These are phyloP conservation scores for Iphiclides podalirius DNA, from an alignment of 2,888 invertebrate genomes.

Conservation along the genomic window DNA sequence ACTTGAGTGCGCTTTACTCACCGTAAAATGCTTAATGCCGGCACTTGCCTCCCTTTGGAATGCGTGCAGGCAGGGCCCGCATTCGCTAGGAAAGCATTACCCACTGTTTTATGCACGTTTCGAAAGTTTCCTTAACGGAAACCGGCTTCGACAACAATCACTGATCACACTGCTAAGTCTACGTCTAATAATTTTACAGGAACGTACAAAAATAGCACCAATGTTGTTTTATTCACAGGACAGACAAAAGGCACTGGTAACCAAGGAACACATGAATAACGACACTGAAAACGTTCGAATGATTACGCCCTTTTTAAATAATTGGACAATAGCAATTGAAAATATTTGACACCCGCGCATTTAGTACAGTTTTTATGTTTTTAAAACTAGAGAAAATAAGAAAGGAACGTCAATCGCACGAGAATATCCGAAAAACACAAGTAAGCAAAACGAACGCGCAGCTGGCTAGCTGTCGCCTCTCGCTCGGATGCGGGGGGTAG, in stretches of 20 bases:
- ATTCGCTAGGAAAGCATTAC: constrained; percentile 76
- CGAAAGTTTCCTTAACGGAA: constrained; percentile 76
- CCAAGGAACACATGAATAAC: constrained; percentile 57
- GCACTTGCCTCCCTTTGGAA: constrained; percentile 77
- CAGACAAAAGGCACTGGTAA: constrained; percentile 74
- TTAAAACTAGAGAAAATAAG: constrained; percentile 50
- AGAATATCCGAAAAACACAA: constrained; percentile 76
- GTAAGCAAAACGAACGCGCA: constrained; percentile 56
- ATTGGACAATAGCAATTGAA: constrained; percentile 40
- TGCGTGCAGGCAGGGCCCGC: constrained; percentile 74
- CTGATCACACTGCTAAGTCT: constrained; percentile 70
- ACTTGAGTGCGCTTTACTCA: constrained; percentile 74
- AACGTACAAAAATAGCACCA: constrained; percentile 64
- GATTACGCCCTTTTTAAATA: constrained; percentile 36
- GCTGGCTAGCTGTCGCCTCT: constrained; percentile 68
- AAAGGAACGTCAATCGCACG: constrained; percentile 69
- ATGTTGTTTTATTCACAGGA: constrained; percentile 66
- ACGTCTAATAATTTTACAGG: constrained; percentile 56
- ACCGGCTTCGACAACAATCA: constrained; percentile 79
- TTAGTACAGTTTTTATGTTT: constrained; percentile 49
- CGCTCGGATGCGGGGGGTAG: constrained; percentile 49
- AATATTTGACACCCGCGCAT: constrained; percentile 52
- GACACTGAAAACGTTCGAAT: constrained; percentile 47
- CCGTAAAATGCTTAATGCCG: constrained; percentile 78
- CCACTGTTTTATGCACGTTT: constrained; percentile 77